A percentile compares a stretch with the other conserved stretches of the same genome.
Conservation (phyloP, 2,113 vertebrate species). For the Butorides virescens region DNA sequence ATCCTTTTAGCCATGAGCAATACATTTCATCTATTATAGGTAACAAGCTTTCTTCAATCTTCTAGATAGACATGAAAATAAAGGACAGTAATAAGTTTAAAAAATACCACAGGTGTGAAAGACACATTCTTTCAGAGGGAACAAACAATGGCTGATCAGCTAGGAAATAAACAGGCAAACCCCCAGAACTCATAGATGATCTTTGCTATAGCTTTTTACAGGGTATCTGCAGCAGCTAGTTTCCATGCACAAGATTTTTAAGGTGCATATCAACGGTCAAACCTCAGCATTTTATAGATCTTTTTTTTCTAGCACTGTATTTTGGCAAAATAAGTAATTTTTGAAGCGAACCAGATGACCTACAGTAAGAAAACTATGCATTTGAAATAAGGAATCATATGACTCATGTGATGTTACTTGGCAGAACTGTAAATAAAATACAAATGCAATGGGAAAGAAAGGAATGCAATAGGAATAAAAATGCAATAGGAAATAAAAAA, state of each 20-base stretch:
- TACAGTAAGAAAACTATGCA: background rate
- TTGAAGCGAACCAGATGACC: background rate
- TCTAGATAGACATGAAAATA: background rate
- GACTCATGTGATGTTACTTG: background rate
- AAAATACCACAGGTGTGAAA: background rate
- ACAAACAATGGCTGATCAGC: background rate
- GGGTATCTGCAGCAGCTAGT: background rate
- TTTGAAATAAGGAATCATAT: background rate
- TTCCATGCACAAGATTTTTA: background rate
- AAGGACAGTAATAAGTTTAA: background rate
- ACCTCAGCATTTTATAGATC: background rate
- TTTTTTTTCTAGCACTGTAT: background rate
- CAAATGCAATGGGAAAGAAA: background rate
- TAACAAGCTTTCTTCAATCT: background rate
- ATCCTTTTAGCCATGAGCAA: background rate
- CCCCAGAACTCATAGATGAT: background rate
- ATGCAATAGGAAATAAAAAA: background rate
- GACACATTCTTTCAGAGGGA: background rate
- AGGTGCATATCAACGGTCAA: background rate
- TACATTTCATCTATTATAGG: background rate
- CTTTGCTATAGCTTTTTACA: background rate
- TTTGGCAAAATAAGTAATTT: background rate
- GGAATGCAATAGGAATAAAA: too few species aligned
- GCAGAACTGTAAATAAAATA: background rate
- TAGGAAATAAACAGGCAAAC: background rate